A percentile compares a stretch with the other conserved stretches of the same genome.
Evolutionary conservation across 2,888 invertebrate species (phyloP).

Genomic region (Pyrrhia umbra): DNA sequence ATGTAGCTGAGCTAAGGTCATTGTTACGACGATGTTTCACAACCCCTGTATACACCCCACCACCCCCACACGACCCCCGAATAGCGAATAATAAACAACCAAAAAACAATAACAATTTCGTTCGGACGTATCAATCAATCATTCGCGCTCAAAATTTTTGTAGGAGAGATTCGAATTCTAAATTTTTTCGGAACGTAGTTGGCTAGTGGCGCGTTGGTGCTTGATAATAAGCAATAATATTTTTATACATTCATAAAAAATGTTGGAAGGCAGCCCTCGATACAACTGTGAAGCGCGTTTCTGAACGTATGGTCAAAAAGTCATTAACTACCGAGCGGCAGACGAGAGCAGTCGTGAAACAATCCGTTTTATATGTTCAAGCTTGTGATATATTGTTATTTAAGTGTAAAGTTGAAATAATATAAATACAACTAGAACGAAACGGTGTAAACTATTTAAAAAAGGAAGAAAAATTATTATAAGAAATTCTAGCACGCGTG

Average conservation of each 20-base stretch:
- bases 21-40: slow-evolving; percentile 80
- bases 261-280: slow-evolving; percentile 79
- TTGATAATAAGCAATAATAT: slow-evolving; percentile 90
- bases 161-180: slow-evolving; percentile 85
- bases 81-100: slow-evolving; percentile 55
- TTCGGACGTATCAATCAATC: slow-evolving; percentile 71
- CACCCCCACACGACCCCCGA: slow-evolving; percentile 61
- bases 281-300: slow-evolving; percentile 67
- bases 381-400: slow-evolving; percentile 91
- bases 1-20: slow-evolving; percentile 87
- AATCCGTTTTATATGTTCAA: slow-evolving; percentile 86
- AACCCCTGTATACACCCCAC: slow-evolving; percentile 68
- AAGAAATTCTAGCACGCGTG: slow-evolving; percentile 85
- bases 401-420: slow-evolving; percentile 89
- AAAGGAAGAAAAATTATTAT: slow-evolving; percentile 75
- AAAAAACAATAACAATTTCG: slow-evolving; percentile 69
- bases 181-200: slow-evolving; percentile 86
- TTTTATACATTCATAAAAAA: slow-evolving; percentile 89
- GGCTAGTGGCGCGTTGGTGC: slow-evolving; percentile 90
- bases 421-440: slow-evolving; percentile 84
- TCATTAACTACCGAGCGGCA: slow-evolving; percentile 70
- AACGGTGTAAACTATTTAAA: slow-evolving; percentile 82
- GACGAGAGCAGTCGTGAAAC: slow-evolving; percentile 47
- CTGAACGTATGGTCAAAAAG: slow-evolving; percentile 81
- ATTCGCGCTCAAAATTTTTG: slow-evolving; percentile 84